A percentile compares a stretch with the other conserved stretches of the same genome.
phyloP scores from a whole-genome alignment of 1,140 invertebrate genomes.

The Drosophila lacertosa region DNA sequence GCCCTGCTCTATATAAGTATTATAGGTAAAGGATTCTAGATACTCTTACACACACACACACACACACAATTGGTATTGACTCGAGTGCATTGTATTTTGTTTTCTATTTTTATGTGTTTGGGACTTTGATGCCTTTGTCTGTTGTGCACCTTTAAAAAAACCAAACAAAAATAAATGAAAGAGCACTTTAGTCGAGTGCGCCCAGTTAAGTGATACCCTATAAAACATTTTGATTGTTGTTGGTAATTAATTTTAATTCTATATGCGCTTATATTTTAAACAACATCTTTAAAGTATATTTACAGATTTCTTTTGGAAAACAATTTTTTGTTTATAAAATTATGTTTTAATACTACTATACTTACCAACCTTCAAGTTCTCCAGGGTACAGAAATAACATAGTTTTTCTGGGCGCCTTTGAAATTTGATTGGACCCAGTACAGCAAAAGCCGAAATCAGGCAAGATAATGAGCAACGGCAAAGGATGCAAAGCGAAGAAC shows the following conservation, averaged over 20 bases:
- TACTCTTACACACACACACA: conserved; percentile 1
- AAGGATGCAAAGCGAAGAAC: background rate
- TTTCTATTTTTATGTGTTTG: conserved; percentile 14
- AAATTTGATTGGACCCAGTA: conserved; percentile 21
- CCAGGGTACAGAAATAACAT: too few relatives aligned
- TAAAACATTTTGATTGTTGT: too few relatives aligned
- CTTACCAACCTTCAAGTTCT: too few relatives aligned
- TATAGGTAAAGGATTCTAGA: conserved; percentile 40
- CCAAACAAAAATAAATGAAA: background rate
- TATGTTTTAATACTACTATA: too few relatives aligned
- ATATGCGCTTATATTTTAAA: too few relatives aligned
- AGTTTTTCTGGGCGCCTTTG: conserved; percentile 12
- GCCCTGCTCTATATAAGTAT: conserved; percentile 13
- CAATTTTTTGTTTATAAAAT: too few relatives aligned
- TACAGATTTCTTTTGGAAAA: too few relatives aligned
- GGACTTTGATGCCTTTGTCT: conserved; percentile 10
- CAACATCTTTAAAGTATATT: too few relatives aligned
- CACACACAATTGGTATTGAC: conserved; percentile 29
- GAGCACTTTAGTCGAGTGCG: too few relatives aligned
- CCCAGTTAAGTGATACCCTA: too few relatives aligned
- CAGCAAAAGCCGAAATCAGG: conserved; percentile 1
- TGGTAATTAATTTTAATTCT: too few relatives aligned
- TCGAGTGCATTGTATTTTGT: conserved; percentile 34
- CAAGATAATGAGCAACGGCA: conserved; percentile 30
- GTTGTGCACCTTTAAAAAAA: conserved; percentile 14